Base-by-base conservation (phyloP, 2,888 invertebrate genomes). In the Cynaeus angustus region DNA sequence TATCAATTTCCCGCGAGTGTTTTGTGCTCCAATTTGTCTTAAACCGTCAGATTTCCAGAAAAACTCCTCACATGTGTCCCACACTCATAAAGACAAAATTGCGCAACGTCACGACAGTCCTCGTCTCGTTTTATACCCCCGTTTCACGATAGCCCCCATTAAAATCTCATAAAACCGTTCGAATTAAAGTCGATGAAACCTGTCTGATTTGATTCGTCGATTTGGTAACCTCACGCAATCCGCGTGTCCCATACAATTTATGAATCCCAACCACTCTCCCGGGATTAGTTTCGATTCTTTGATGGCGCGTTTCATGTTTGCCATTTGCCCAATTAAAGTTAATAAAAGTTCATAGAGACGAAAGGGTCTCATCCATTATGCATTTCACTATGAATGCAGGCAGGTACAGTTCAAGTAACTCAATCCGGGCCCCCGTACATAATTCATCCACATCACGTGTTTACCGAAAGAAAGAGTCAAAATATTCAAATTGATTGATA, bases 341-440 rank as follows among this genome's bases (percentile, higher is more conserved):
- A 30, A 46, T 50, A 62, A 62, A 52, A 62, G 62, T 62, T 12
- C 62, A 62, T 50, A 41, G 21, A 13, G 43, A n/a, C 38, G 33
- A 50, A 50, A 62, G 50, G 41, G 33, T 10, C 52, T 50, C 62
- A 62, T 62, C 37, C 62, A 62, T 62, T 38, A 62, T 62, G 59
- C 33, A 61, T 61, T 46, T 37, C 9, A 50, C 41, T 21, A 41
- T 45, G 26, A 12, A 28, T 4, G 4, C 4, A 58, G 58, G 4
- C 4, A 58, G 58, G 41, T 58, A 58, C 43, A 45, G 58, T 41
- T 58, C 12, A 58, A 43, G 58, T 55, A 43, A 58, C 21, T 21
- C 21, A 58, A 45, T 43, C 58, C 14, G 12, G 26, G 4, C 21
- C 21, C 43, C 58, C 12, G 43, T 58, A 43, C 41, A 43, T 43